Conservation (phyloP, 1,140 invertebrate genomes). For the Meloidogyne floridensis region DNA sequence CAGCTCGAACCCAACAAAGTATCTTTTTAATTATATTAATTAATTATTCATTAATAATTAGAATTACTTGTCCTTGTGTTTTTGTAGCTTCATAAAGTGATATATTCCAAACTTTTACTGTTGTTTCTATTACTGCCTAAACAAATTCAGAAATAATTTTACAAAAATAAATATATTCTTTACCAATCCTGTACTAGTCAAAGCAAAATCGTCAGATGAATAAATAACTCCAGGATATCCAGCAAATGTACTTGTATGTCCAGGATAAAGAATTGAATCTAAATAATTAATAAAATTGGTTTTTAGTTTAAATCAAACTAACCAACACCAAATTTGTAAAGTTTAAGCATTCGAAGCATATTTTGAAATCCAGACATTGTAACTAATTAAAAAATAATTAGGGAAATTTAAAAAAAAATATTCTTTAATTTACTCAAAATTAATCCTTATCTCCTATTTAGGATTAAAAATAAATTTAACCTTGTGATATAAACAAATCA, state of each 20-base stretch:
- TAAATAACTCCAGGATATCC: constrained; percentile 84
- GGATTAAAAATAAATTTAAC: background rate
- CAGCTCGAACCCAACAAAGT: constrained; percentile 76
- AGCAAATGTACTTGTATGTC: constrained; percentile 77
- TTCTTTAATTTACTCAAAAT: too few relatives aligned
- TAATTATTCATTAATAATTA: too few relatives aligned
- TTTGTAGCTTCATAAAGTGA: constrained; percentile 71
- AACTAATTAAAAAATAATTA: constrained; percentile 61
- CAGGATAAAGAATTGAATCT: constrained; percentile 68
- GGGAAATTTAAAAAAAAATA: too few relatives aligned
- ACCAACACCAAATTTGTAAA: constrained; percentile 80
- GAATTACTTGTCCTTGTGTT: constrained; percentile 68
- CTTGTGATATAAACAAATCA: constrained; percentile 73
- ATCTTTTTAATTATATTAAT: constrained; percentile 69
- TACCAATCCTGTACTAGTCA: constrained; percentile 73
- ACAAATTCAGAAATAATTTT: background rate
- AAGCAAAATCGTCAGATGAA: constrained; percentile 86
- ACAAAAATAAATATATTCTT: background rate
- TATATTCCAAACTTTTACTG: constrained; percentile 75
- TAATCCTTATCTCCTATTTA: too few relatives aligned
- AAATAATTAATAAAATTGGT: background rate
- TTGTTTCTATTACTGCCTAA: constrained; percentile 73
- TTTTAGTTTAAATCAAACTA: background rate
- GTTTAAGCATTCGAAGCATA: constrained; percentile 86
- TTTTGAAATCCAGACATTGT: constrained; percentile 77